Percentiles rank a stretch among this genome's conserved stretches.
phyloP scores from a whole-genome alignment of 2,888 invertebrate species.

The Cephalotes varians region DNA sequence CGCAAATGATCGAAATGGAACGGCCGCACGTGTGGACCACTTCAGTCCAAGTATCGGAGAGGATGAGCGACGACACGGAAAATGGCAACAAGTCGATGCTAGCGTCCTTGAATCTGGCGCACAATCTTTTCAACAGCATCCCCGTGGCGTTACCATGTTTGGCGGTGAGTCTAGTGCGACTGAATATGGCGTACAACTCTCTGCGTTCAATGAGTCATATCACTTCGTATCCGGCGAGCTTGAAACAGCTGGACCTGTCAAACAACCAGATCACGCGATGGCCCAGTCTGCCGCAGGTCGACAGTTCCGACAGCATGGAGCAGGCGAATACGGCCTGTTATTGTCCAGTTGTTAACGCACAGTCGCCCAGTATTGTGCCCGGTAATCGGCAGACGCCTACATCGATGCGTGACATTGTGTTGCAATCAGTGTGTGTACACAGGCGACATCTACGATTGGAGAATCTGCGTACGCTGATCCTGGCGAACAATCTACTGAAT shows the following conservation, averaged over 20 bases:
- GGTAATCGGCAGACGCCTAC: conserved; percentile 86
- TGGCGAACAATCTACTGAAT: conserved; percentile 94
- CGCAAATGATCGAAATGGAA: conserved; percentile 87
- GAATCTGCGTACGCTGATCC: conserved; percentile 92
- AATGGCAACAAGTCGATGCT: conserved; percentile 89
- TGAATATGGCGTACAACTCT: conserved; percentile 97
- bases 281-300: conserved; percentile 92
- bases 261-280: conserved; percentile 96
- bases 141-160: conserved; percentile 96
- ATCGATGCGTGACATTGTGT: conserved; percentile 90
- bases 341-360: conserved; percentile 86
- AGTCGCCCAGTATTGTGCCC: conserved; percentile 79
- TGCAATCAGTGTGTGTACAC: conserved; percentile 94
- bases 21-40: conserved; percentile 93
- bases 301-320: conserved; percentile 88
- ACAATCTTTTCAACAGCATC: conserved; percentile 95
- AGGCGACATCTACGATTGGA: conserved; percentile 94
- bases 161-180: conserved; percentile 93
- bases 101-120: conserved; percentile 93
- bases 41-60: conserved; percentile 89
- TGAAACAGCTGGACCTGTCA: conserved; percentile 97
- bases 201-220: conserved; percentile 88
- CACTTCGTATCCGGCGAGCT: conserved; percentile 94
- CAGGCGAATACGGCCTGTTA: conserved; percentile 91
- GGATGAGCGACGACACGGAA: conserved; percentile 88